Percentiles rank a stretch among this genome's conserved stretches.
Evolutionary conservation across 2,797 vertebrate species (phyloP).

Genomic region (Parauchenoglanis ngamensis): DNA sequence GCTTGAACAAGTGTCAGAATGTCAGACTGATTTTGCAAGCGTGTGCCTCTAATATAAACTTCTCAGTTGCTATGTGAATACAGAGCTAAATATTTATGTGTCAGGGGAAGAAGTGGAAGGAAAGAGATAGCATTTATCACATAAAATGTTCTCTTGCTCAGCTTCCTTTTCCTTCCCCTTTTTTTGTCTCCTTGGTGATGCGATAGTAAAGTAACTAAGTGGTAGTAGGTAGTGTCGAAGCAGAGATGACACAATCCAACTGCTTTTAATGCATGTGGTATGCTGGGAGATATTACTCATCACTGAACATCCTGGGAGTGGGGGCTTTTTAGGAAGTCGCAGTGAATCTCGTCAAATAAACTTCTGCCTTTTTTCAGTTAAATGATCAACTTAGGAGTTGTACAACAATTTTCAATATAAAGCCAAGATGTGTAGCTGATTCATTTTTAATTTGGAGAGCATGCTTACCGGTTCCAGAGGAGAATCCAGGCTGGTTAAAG

Average conservation of each 20-base stretch:
- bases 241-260: conserved; percentile 6
- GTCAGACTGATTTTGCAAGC: conserved; percentile 12
- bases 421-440: neutral
- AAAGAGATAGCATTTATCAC: conserved; percentile 1
- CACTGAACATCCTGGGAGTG: conserved; percentile 8
- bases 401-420: neutral
- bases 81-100: conserved; percentile 48
- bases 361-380: neutral
- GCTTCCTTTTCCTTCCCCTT: neutral
- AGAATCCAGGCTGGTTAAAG: conserved; percentile 93
- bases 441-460: neutral
- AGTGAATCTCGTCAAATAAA: neutral
- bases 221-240: neutral
- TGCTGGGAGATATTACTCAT: conserved; percentile 31
- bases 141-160: neutral
- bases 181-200: neutral
- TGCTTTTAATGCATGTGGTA: neutral
- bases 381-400: neutral
- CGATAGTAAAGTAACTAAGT: neutral
- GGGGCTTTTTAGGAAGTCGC: neutral
- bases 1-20: neutral
- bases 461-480: conserved; percentile 90
- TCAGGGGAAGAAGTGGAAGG: neutral
- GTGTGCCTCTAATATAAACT: conserved; percentile 23
- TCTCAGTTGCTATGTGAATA: conserved; percentile 23